A percentile compares a stretch with the other conserved stretches of the same genome.
phyloP scores from a whole-genome alignment of 1,140 invertebrate species.

The Drosophila pseudoananassae region DNA sequence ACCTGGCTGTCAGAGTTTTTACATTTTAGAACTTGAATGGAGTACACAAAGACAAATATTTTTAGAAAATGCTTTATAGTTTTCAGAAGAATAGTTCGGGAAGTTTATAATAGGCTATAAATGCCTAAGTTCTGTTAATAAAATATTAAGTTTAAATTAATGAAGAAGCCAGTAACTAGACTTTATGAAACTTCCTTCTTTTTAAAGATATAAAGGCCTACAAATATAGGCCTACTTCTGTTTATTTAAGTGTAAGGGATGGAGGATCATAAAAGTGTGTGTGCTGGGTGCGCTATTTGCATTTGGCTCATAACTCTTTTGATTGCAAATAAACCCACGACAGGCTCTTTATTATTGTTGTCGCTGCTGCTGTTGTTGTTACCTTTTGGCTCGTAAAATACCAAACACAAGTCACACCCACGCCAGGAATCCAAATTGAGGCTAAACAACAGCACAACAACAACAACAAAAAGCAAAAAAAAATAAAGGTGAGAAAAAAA shows the following conservation, averaged over 20 bases:
- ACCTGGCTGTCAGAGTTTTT: constrained; percentile 5
- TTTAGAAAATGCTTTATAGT: neutral
- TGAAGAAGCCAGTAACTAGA: too few relatives aligned
- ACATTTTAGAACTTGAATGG: neutral
- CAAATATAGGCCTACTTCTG: neutral
- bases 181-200: neutral
- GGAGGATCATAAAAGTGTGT: constrained; percentile 57
- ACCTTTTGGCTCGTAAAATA: constrained; percentile 70
- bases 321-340: constrained; percentile 74
- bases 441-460: constrained; percentile 36
- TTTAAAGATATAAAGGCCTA: neutral
- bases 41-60: constrained; percentile 6
- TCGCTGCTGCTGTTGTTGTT: constrained; percentile 37
- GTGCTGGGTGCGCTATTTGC: constrained; percentile 68
- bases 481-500: constrained; percentile 14
- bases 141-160: too few relatives aligned
- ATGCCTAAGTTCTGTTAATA: too few relatives aligned
- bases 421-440: constrained; percentile 59
- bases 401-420: constrained; percentile 69
- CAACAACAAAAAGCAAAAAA: neutral
- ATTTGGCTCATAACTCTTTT: constrained; percentile 82
- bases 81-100: neutral
- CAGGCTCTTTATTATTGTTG: constrained; percentile 59
- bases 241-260: constrained; percentile 34
- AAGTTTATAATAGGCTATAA: neutral